Percentiles rank a stretch among this genome's conserved stretches.
Conservation (phyloP, 2,113 vertebrate species). For the Acrocephalus arundinaceus region DNA sequence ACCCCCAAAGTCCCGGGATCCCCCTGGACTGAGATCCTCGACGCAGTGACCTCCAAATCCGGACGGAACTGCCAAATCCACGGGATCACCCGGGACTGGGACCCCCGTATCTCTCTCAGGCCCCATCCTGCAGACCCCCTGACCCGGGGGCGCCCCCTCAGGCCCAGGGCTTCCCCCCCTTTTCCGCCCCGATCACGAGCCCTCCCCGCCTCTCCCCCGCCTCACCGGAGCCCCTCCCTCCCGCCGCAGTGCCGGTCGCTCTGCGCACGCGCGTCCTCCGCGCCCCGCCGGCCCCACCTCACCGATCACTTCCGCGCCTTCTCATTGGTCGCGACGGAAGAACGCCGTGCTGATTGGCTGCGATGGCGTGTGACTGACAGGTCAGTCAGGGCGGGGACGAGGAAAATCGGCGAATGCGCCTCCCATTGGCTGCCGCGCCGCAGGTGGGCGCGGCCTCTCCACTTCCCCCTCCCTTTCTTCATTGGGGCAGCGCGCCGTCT, state of each 20-base stretch:
- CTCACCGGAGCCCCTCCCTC: not conserved
- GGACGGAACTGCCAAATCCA: not conserved
- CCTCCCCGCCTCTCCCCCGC: no score
- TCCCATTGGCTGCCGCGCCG: not conserved
- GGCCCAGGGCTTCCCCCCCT: no score
- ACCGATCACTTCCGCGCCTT: not conserved
- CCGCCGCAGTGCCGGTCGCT: not conserved
- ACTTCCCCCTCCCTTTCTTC: not conserved
- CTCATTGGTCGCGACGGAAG: not conserved
- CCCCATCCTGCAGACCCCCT: not conserved
- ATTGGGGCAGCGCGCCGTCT: not conserved
- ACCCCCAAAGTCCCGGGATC: no score
- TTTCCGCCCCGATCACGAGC: not conserved
- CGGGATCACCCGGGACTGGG: no score
- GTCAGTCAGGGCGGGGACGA: no score
- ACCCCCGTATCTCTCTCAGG: no score
- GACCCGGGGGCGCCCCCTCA: no score
- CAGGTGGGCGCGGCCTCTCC: not conserved
- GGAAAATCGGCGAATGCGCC: not conserved
- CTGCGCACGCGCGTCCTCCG: not conserved
- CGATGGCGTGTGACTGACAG: not conserved
- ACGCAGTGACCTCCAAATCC: not conserved
- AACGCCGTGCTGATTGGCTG: not conserved
- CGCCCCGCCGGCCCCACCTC: no score
- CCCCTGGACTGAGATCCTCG: not conserved